Evolutionary conservation across 2,888 invertebrate species (phyloP), one percentile per base, ranked within the genome.

Genomic region (Macrophya alboannulata): DNA sequence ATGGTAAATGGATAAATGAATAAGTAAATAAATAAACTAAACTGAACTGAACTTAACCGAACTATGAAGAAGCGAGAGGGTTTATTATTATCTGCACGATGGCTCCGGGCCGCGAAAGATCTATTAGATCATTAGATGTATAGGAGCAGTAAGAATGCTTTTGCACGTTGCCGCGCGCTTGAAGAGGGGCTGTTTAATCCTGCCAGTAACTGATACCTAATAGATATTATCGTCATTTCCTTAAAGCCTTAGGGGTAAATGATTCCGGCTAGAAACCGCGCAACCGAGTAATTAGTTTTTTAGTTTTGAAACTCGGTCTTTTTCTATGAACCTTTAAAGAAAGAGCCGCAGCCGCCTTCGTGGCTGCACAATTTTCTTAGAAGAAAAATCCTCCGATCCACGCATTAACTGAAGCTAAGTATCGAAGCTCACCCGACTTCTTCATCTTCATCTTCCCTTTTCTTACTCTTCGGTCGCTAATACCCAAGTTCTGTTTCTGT

Each of bases 141-240:
- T 15, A 25, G n/a, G 62, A 62, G 21, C 10, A 3, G 12, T 31
- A 31, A 68, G 31, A 68, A 68, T 68, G 68, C 68, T 68, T 68
- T 68, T 68, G 68, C 68, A 68, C 15, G 6, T 68, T 5, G 68
- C 68, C 37, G 31, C 68, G 15, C 12, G 12, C 68, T 25, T 1
- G 1, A 17, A 17, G 6, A 68, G 81, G 65, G 84, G 79, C n/a
- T 55, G 37, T 59, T 40, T 10, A 37, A 21, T 37, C 10, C 10
- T n/a, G 31, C 10, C 1, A 17, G 55, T 40, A 45, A 21, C 37
- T 10, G 79, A 51, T 79, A 51, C 21, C 59, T 87, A 88, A 88
- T 88, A 83, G 84, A 84, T 86, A 86, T 55, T 55, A 55, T 88
- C 87, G 88, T 88, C 88, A 88, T 87, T 88, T 88, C 85, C 85